A percentile compares a stretch with the other conserved stretches of the same genome.
These are phyloP conservation scores for cat (Felis catus) DNA, from an alignment of 2,113 vertebrate genomes.

Conservation along the genomic window F.catus_Fca126_mat1.0 CM031425.1:14997001-14997500, in stretches of 20 bases:
- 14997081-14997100: too few relatives aligned
- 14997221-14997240: background rate
- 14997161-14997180: background rate
- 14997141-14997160: background rate
- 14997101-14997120: background rate
- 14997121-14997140: background rate
- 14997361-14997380: background rate
- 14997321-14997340: background rate
- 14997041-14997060: too few relatives aligned
- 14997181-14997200: background rate
- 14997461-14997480: background rate
- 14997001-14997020: too few relatives aligned
- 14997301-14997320: background rate
- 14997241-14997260: background rate
- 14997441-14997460: background rate
- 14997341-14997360: background rate
- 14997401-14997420: background rate
- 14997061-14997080: too few relatives aligned
- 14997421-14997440: background rate
- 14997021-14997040: too few relatives aligned
- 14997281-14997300: background rate
- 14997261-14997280: background rate
- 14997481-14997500: background rate
- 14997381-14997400: background rate
- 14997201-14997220: background rate